phyloP scores from a whole-genome alignment of 2,888 invertebrate genomes.

The Pheosia gnoma region DNA sequence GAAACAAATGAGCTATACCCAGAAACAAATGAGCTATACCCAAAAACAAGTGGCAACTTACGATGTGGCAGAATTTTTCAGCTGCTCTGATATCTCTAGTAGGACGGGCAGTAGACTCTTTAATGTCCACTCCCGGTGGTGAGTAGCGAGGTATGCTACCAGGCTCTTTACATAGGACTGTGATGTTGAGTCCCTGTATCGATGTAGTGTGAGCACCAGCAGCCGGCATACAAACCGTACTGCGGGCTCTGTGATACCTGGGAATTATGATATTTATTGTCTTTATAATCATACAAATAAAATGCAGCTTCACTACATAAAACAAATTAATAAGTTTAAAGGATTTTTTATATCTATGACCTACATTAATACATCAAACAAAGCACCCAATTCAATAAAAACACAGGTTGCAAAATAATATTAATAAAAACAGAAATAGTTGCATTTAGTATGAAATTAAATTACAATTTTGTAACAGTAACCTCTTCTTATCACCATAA shows the following conservation, averaged over 20 bases:
- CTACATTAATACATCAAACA: too few relatives aligned
- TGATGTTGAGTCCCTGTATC: slow-evolving; percentile 92
- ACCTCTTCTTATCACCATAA: background rate
- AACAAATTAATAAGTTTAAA: too few relatives aligned
- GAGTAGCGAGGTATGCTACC: slow-evolving; percentile 85
- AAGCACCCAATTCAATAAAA: too few relatives aligned
- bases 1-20: background rate
- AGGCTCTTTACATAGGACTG: slow-evolving; percentile 89
- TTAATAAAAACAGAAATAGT: background rate
- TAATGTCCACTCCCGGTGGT: slow-evolving; percentile 88
- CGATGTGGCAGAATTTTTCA: slow-evolving; percentile 87
- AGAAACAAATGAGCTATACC: too few relatives aligned
- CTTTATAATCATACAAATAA: too few relatives aligned
- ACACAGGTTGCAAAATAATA: background rate
- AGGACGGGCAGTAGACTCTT: slow-evolving; percentile 88
- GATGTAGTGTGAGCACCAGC: slow-evolving; percentile 89
- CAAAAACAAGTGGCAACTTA: slow-evolving; percentile 81
- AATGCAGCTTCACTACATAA: too few relatives aligned
- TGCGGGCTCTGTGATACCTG: slow-evolving; percentile 91
- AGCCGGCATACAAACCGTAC: slow-evolving; percentile 91
- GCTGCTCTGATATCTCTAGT: slow-evolving; percentile 85
- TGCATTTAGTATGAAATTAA: background rate
- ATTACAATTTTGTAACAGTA: background rate
- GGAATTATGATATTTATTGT: slow-evolving; percentile 6
- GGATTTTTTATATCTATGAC: too few relatives aligned